phyloP scores from a whole-genome alignment of 2,797 vertebrate species.

The Alectoris magna region DNA sequence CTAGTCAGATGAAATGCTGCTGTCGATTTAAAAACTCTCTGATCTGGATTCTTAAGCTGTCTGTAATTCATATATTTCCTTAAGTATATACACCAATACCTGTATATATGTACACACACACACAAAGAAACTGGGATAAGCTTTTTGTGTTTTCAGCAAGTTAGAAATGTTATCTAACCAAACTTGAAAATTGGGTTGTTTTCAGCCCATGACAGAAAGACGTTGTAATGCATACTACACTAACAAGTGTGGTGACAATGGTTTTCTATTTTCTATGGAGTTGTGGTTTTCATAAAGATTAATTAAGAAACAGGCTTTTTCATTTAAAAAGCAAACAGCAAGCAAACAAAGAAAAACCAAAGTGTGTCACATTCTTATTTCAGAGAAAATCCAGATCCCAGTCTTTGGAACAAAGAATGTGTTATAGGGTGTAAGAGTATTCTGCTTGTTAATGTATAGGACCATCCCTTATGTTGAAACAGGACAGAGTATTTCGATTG shows the following conservation, averaged over 20 bases:
- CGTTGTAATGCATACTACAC: background rate
- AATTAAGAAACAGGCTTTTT: background rate
- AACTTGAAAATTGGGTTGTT: background rate
- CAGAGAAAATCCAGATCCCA: background rate
- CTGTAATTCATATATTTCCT: fast-evolving
- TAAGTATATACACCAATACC: background rate
- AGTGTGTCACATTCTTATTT: background rate
- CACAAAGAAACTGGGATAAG: background rate
- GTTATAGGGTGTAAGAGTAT: background rate
- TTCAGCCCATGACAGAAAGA: background rate
- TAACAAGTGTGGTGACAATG: background rate
- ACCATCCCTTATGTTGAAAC: background rate
- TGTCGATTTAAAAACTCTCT: background rate
- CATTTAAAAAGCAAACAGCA: background rate
- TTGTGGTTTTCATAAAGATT: background rate
- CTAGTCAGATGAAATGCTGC: background rate
- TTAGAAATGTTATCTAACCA: background rate
- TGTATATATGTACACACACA: background rate
- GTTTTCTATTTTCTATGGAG: background rate
- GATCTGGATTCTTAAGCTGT: background rate
- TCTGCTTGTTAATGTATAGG: background rate
- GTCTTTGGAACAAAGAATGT: background rate
- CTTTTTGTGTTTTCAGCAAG: background rate
- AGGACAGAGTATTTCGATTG: background rate
- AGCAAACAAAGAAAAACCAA: background rate